Evolutionary conservation across 2,113 vertebrate species (phyloP).

Genomic region (Zosterops hypoxanthus): DNA sequence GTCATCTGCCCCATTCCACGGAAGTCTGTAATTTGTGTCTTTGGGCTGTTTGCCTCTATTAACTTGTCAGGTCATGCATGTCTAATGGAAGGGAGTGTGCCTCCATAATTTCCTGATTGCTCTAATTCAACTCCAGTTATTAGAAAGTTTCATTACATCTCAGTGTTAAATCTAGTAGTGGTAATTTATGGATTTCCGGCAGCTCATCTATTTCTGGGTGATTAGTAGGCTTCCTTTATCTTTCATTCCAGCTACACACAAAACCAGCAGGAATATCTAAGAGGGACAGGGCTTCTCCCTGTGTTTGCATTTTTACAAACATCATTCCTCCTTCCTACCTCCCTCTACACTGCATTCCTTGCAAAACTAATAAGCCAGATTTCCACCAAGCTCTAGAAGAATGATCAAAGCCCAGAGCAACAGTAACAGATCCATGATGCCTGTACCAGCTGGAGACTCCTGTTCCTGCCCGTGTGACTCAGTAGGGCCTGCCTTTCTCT

Average conservation of each 20-base stretch:
- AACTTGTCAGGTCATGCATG: slow-evolving; percentile 30
- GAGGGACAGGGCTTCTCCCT: neutral
- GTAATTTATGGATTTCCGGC: neutral
- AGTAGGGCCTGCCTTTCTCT: slow-evolving; percentile 33
- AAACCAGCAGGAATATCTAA: neutral
- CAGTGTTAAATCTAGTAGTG: neutral
- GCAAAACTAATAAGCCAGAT: neutral
- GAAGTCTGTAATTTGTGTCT: slow-evolving; percentile 53
- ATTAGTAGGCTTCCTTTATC: neutral
- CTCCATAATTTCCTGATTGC: slow-evolving; percentile 33
- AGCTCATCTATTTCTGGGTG: neutral
- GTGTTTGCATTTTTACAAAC: neutral
- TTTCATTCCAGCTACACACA: neutral
- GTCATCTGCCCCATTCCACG: slow-evolving; percentile 38
- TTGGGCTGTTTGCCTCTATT: slow-evolving; percentile 50
- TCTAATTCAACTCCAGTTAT: slow-evolving; percentile 48
- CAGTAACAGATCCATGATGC: neutral
- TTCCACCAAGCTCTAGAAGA: neutral
- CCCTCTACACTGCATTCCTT: neutral
- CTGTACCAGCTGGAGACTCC: neutral
- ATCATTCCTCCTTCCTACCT: neutral
- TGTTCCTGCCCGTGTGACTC: neutral
- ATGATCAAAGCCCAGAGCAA: neutral
- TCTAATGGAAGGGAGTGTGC: slow-evolving; percentile 53
- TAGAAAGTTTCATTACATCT: slow-evolving; percentile 58